Evolutionary conservation across 1,140 invertebrate genomes (phyloP).

Genomic region (Lanistes nyassanus): DNA sequence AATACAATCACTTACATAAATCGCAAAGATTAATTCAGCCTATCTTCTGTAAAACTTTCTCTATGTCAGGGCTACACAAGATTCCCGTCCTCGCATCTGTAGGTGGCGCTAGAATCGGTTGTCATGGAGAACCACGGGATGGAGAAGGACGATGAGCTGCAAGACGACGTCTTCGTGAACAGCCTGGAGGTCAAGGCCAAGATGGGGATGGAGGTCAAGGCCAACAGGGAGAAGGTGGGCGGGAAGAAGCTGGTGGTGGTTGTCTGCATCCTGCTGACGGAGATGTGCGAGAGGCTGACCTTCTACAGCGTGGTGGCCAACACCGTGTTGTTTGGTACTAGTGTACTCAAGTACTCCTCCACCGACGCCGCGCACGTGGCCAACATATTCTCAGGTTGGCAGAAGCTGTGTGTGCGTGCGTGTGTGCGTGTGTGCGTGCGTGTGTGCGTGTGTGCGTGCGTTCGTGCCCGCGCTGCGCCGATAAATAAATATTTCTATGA

Average conservation of each 20-base stretch:
- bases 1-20: too few relatives aligned
- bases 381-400: slow-evolving; percentile 19
- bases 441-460: too few relatives aligned
- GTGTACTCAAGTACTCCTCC: slow-evolving; percentile 31
- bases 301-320: slow-evolving; percentile 53
- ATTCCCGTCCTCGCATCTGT: too few relatives aligned
- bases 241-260: slow-evolving; percentile 30
- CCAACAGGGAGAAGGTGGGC: not conserved
- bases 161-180: not conserved
- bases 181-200: not conserved
- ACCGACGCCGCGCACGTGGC: slow-evolving; percentile 23
- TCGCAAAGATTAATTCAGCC: too few relatives aligned
- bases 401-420: not conserved
- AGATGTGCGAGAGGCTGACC: slow-evolving; percentile 50
- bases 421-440: not conserved
- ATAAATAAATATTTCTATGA: too few relatives aligned
- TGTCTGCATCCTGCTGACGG: slow-evolving; percentile 43
- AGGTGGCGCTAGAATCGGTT: too few relatives aligned
- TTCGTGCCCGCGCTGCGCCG: too few relatives aligned
- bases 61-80: too few relatives aligned
- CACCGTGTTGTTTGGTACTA: slow-evolving; percentile 46
- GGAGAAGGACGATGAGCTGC: not conserved
- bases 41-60: too few relatives aligned
- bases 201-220: not conserved
- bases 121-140: too few relatives aligned